Evolutionary conservation across 2,797 vertebrate genomes (phyloP), one percentile per base, ranked within the genome.

Genomic region (Mareca strepera): DNA sequence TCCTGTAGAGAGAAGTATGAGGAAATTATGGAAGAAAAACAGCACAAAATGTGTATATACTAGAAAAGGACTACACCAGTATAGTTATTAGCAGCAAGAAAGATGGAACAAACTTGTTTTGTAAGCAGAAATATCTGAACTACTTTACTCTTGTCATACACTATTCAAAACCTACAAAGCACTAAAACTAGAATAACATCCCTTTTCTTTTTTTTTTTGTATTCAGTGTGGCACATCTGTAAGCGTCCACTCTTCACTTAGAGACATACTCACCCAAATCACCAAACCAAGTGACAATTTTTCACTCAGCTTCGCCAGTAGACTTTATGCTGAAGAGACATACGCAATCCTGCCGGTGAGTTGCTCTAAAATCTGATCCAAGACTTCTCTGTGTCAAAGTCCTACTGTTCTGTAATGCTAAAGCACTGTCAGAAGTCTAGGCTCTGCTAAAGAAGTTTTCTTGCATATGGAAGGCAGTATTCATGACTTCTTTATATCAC

Each of bases 271-370:
- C 86, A 66, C 43, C 7, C 96, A 97, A 75, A 96, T 99, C 77
- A 98, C 98, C 97, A 98, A 98, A 88, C 73, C 93, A 18, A 97
- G 92, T 6, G 97, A 97, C 43, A 97, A 97, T 2, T 98, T 98
- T 11, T 86, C 98, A 0, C 95, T 99, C 84, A 98, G 97, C 68
- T 90, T 99, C 22, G 99, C 98, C 91, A 98, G 98, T 17, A 97
- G 98, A 31, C 96, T 99, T 74, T 99, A 98, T 23, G 98, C 98
- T 83, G 98, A 99, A 72, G 83, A 98, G 86, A 96, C 97, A 56
- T 98, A 97, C 93, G 37, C 97, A 92, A 98, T 99, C 96, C 76
- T 98, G 46, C 79, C 98, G 96, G 99, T 99, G 91, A 97, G 97
- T 96, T 68, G 43, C 52, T 86, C 35, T 74, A 52, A 90, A 12